Evolutionary conservation across 2,888 invertebrate species (phyloP), one percentile per base, ranked within the genome.

Genomic region (Lochmaea capreae): DNA sequence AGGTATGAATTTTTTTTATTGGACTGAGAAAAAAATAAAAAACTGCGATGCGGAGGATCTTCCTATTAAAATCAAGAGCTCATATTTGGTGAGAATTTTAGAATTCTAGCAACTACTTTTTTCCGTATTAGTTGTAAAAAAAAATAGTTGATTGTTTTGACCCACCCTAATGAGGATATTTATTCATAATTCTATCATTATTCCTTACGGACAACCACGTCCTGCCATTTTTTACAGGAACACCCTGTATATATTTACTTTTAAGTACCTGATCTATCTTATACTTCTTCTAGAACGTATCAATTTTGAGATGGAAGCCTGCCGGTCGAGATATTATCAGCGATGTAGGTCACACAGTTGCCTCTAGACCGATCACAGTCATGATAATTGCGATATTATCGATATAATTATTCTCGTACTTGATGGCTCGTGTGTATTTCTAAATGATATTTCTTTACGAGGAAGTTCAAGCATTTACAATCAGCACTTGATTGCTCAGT

Each of bases 341-440:
- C 57, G 43, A 72, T 63, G 67, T 67, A 52, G 72, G 67, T 67
- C 67, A 72, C 57, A 63, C 67, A 22, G 54, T 46, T 62, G 72
- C 67, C 67, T 67, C 67, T 57, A 63, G 72, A 63, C 67, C n/a
- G 67, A 72, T 72, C 57, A 67, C 33, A 67, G 67, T 33, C 16
- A 72, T 63, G 62, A 63, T 67, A 72, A 54, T 18, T n/a, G 14
- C 54, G 18, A 54, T 54, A 72, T 72, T 72, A 72, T 72, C 42
- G 43, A 62, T 68, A 39, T 39, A 68, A 68, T 68, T 61, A 68
- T 33, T 68, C 61, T 68, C 49, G 46, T 49, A 61, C 61, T 68
- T 68, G 67, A 68, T 68, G 67, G 67, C 67, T 68, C 67, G 52
- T n/a, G 67, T 59, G 22, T 46, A 26, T 59, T 67, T 22, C 67